Percentiles rank a stretch among this genome's conserved stretches.
Evolutionary conservation across 2,797 vertebrate genomes (phyloP).

Genomic region (Petrocephalus sullivani): DNA sequence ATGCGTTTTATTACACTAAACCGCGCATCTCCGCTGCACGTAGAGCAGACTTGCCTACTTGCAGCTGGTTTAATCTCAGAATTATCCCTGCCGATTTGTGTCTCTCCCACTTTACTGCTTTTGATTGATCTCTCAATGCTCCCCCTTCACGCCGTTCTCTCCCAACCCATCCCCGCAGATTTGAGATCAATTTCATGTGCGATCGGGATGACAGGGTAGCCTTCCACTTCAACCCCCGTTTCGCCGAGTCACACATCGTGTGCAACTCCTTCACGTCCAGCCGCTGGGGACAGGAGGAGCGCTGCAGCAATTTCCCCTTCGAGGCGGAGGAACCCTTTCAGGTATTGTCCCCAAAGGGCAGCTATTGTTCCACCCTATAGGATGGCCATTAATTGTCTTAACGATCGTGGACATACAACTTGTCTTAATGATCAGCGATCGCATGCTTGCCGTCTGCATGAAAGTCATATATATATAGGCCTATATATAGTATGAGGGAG

Average conservation of each 20-base stretch:
- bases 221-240: slow-evolving; percentile 68
- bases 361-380: neutral
- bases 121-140: neutral
- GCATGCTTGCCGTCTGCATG: neutral
- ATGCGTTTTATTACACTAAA: neutral
- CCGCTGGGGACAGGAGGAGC: slow-evolving; percentile 65
- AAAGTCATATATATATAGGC: neutral
- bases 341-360: slow-evolving; percentile 46
- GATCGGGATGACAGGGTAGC: slow-evolving; percentile 60
- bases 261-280: slow-evolving; percentile 64
- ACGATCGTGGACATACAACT: neutral
- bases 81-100: neutral
- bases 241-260: slow-evolving; percentile 57
- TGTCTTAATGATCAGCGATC: neutral
- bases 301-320: slow-evolving; percentile 55
- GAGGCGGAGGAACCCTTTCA: slow-evolving; percentile 61
- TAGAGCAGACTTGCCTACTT: neutral
- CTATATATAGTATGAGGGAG: neutral
- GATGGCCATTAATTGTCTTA: neutral
- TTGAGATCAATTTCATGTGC: slow-evolving; percentile 69
- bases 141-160: neutral
- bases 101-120: neutral
- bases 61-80: neutral
- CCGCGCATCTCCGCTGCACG: neutral
- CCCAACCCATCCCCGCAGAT: slow-evolving; percentile 45